phyloP scores from a whole-genome alignment of 2,797 vertebrate species.

The Emydoidea blandingii region DNA sequence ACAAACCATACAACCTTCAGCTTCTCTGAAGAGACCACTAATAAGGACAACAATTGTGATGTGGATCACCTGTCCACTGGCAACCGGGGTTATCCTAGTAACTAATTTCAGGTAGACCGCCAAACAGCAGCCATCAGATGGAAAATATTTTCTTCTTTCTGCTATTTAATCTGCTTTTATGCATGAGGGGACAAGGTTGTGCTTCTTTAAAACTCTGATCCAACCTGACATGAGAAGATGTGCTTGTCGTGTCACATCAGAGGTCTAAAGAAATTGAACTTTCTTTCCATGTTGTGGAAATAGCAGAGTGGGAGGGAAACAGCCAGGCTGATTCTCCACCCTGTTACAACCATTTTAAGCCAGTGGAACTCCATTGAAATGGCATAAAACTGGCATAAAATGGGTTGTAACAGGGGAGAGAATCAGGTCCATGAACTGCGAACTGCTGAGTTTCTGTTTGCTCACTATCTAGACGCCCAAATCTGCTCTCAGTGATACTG shows the following conservation, averaged over 20 bases:
- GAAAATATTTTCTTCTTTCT: no score
- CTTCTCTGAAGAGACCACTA: no score
- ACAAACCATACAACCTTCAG: no score
- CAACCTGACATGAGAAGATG: not conserved
- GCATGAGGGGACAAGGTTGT: not conserved
- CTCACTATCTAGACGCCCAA: not conserved
- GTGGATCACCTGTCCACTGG: not conserved
- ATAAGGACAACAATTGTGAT: not conserved
- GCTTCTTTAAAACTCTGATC: not conserved
- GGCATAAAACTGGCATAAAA: no score
- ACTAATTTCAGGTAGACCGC: not conserved
- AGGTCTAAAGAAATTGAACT: not conserved
- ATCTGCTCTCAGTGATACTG: not conserved
- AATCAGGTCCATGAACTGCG: not conserved
- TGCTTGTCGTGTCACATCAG: not conserved
- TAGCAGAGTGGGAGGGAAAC: not conserved
- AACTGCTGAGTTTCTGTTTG: not conserved
- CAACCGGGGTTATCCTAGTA: not conserved
- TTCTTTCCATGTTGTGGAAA: rapidly evolving
- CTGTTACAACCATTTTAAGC: no score
- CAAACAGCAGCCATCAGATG: no score
- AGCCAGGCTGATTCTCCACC: no score
- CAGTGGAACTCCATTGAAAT: no score
- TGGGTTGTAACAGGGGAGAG: no score
- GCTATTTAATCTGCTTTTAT: no score